Evolutionary conservation across 2,888 invertebrate species (phyloP).

Genomic region (Agrypnus murinus): DNA sequence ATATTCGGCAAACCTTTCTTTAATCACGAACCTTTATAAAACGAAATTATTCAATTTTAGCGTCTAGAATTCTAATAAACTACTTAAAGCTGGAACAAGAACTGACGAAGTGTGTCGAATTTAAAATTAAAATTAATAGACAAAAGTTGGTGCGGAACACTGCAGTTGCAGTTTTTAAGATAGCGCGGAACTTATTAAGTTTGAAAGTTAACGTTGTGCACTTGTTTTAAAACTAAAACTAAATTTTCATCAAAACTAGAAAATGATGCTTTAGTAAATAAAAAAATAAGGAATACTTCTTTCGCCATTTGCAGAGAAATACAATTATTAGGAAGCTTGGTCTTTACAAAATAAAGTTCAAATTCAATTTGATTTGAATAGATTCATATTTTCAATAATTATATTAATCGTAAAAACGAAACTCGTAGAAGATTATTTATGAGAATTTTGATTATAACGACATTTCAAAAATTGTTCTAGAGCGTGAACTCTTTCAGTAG

Average conservation of each 20-base stretch:
- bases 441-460: no score
- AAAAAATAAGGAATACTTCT: background rate
- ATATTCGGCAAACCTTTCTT: background rate
- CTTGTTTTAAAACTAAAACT: constrained; percentile 23
- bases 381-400: no score
- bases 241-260: constrained; percentile 1
- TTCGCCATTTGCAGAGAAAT: background rate
- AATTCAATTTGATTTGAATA: constrained; percentile 22
- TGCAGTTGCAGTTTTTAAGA: constrained; percentile 26
- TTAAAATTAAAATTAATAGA: constrained; percentile 34
- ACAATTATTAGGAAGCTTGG: background rate
- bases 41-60: constrained; percentile 4
- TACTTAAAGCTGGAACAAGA: constrained; percentile 3
- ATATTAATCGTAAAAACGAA: no score
- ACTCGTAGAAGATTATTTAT: no score
- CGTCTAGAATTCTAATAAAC: constrained; percentile 4
- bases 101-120: constrained; percentile 8
- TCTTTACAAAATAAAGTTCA: background rate
- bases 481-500: no score
- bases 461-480: no score
- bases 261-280: background rate
- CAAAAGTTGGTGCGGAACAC: constrained; percentile 25
- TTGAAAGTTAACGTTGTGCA: constrained; percentile 14
- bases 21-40: background rate
- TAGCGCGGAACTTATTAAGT: constrained; percentile 21